Conservation (phyloP, 2,113 vertebrate genomes). For the Protomyctophum bolini region DNA sequence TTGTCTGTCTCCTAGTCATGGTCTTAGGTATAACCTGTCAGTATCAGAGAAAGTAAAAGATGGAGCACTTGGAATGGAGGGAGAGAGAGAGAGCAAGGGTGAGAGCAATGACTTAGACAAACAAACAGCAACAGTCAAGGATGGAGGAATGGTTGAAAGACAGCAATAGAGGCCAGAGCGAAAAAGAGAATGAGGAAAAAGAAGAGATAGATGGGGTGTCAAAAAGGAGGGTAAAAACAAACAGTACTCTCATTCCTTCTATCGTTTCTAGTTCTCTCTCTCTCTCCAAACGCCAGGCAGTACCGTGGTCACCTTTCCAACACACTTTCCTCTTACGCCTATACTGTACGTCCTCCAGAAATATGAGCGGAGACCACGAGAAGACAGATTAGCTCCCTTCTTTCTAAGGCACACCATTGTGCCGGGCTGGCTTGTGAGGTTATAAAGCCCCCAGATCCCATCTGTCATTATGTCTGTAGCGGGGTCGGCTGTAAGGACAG, state of each 20-base stretch:
- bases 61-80: slow-evolving; percentile 6
- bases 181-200: slow-evolving; percentile 3
- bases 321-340: slow-evolving; percentile 50
- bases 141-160: slow-evolving; percentile 28
- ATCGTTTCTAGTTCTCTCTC: not conserved
- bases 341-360: slow-evolving; percentile 48
- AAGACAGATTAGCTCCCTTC: slow-evolving; percentile 44
- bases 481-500: slow-evolving; percentile 45
- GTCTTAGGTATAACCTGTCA: too few species aligned
- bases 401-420: slow-evolving; percentile 37
- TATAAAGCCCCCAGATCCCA: slow-evolving; percentile 52
- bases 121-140: slow-evolving; percentile 20
- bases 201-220: slow-evolving; percentile 28
- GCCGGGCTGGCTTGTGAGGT: slow-evolving; percentile 47
- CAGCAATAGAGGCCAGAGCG: slow-evolving; percentile 6
- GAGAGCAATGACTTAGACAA: slow-evolving; percentile 1
- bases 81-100: slow-evolving; percentile 12
- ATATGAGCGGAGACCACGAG: slow-evolving; percentile 39
- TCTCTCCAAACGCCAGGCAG: slow-evolving; percentile 21
- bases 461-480: slow-evolving; percentile 71
- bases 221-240: slow-evolving; percentile 18
- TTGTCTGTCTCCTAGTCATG: too few species aligned
- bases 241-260: slow-evolving; percentile 15
- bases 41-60: too few species aligned
- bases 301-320: slow-evolving; percentile 41